Conservation (phyloP, 2,888 invertebrate species). For the Argyresthia albistria region DNA sequence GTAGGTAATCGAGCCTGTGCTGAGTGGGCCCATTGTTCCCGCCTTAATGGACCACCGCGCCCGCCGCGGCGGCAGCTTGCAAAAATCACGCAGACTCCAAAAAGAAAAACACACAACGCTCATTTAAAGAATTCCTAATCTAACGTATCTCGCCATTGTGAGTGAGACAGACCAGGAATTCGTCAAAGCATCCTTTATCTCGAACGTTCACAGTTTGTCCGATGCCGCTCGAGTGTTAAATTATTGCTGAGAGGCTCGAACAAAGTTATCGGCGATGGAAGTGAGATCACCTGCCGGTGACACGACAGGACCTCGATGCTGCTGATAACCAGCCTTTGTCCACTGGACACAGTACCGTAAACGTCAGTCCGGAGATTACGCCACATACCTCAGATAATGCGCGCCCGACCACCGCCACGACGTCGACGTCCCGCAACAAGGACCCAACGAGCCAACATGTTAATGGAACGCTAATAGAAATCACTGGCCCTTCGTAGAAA, state of each 20-base stretch:
- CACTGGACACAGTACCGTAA: conserved; percentile 25
- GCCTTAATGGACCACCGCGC: conserved; percentile 63
- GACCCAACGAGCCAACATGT: background rate
- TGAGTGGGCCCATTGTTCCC: conserved; percentile 58
- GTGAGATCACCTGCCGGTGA: conserved; percentile 28
- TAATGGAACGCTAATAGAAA: conserved; percentile 1
- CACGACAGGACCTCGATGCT: conserved; percentile 2
- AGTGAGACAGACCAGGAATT: conserved; percentile 53
- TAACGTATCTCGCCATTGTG: conserved; percentile 44
- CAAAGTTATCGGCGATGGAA: conserved; percentile 43
- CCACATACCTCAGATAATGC: conserved; percentile 30
- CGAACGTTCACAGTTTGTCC: conserved; percentile 54
- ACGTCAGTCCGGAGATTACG: conserved; percentile 22
- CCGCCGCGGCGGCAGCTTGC: conserved; percentile 37
- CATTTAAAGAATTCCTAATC: conserved; percentile 13
- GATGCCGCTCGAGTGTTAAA: conserved; percentile 54
- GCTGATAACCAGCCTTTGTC: conserved; percentile 7
- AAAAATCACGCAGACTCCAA: conserved; percentile 51
- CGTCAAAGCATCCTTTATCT: conserved; percentile 61
- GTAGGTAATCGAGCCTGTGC: conserved; percentile 43
- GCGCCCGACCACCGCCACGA: conserved; percentile 14
- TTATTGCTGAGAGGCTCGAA: conserved; percentile 25
- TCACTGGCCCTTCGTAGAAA: conserved; percentile 2
- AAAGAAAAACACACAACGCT: conserved; percentile 40
- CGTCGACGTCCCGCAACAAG: conserved; percentile 10